phyloP scores from a whole-genome alignment of 2,113 vertebrate genomes.

The Varanus salvator region DNA sequence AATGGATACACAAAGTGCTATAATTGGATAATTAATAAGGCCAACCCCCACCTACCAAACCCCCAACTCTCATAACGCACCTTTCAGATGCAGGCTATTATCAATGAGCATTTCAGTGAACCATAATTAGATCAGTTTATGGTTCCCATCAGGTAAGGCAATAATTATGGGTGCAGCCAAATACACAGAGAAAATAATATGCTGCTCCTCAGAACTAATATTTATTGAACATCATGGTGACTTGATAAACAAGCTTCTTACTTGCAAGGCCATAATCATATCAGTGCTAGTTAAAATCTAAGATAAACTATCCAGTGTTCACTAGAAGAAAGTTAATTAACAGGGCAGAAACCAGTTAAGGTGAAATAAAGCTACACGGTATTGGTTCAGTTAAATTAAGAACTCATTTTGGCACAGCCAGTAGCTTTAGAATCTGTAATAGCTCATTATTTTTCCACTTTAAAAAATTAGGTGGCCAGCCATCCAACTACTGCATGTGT shows the following conservation, averaged over 20 bases:
- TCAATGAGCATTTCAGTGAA: slow-evolving; percentile 82
- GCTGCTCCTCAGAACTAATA: slow-evolving; percentile 72
- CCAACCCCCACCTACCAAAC: slow-evolving; percentile 42
- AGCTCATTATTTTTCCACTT: neutral
- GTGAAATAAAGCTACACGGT: neutral
- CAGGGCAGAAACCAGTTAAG: slow-evolving; percentile 1
- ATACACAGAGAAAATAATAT: slow-evolving; percentile 74
- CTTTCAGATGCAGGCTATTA: slow-evolving; percentile 69
- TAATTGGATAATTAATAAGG: slow-evolving; percentile 68
- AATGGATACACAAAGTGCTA: slow-evolving; percentile 71
- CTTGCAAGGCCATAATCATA: slow-evolving; percentile 25
- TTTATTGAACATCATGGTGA: slow-evolving; percentile 70
- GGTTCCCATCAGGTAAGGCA: slow-evolving; percentile 76
- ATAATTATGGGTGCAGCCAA: slow-evolving; percentile 76
- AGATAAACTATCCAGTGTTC: rapidly evolving
- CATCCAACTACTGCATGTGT: neutral
- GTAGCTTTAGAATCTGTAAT: neutral
- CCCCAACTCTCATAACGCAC: slow-evolving; percentile 59
- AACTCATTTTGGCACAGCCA: neutral
- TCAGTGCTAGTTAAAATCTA: neutral
- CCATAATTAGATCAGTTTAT: slow-evolving; percentile 78
- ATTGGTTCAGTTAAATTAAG: neutral
- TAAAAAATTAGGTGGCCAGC: neutral
- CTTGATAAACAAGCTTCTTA: slow-evolving; percentile 44
- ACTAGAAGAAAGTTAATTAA: neutral